Conservation (phyloP, 2,888 invertebrate genomes). For the Dexiosoma caninum region DNA sequence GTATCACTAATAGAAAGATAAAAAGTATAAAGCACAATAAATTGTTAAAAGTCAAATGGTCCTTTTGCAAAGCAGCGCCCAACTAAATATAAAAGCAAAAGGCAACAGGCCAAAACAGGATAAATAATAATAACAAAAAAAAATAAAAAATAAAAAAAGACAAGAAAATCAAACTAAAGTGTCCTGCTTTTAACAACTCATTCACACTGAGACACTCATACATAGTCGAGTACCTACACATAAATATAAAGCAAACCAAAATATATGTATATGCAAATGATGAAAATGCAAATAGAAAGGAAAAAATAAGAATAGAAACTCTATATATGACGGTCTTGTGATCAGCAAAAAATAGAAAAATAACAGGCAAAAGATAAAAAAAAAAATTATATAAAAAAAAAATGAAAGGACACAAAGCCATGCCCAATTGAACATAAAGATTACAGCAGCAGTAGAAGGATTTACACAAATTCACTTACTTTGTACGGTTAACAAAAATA, state of each 20-base stretch:
- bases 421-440: constrained; percentile 63
- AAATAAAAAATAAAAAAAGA: too few relatives aligned
- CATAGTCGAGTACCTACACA: background rate
- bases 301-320: too few relatives aligned
- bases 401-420: constrained; percentile 44
- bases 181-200: constrained; percentile 40
- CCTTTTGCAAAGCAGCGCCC: constrained; percentile 1
- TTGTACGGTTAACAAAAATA: constrained; percentile 34
- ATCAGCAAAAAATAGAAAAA: constrained; percentile 19
- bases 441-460: constrained; percentile 41
- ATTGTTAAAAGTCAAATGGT: constrained; percentile 39
- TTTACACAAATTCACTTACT: constrained; percentile 52
- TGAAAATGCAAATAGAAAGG: constrained; percentile 12
- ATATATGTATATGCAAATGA: constrained; percentile 51
- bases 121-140: too few relatives aligned
- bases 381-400: background rate
- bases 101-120: constrained; percentile 33
- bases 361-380: background rate
- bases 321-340: constrained; percentile 28
- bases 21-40: constrained; percentile 40
- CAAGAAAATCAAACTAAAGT: constrained; percentile 21
- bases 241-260: constrained; percentile 33
- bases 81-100: constrained; percentile 35
- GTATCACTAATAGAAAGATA: constrained; percentile 42
- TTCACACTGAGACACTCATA: constrained; percentile 25